These are phyloP conservation scores for Neoaliturus tenellus DNA, from an alignment of 2,888 invertebrate species.

Conservation along the genomic window DNA sequence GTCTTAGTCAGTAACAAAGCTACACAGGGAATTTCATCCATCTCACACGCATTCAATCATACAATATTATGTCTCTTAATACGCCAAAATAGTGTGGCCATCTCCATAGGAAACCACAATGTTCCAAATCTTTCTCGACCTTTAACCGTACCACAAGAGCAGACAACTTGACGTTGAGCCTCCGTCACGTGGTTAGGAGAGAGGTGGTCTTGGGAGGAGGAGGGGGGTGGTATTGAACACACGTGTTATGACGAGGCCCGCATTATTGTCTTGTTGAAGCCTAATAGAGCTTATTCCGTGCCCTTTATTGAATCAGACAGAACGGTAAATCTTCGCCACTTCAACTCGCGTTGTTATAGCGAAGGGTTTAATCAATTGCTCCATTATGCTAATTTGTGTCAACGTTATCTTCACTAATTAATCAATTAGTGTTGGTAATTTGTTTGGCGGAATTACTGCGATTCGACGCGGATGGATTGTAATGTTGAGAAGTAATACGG, in stretches of 20 bases:
- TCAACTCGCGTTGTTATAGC: neutral
- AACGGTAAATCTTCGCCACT: neutral
- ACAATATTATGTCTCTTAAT: too few species aligned
- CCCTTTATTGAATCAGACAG: slow-evolving; percentile 19
- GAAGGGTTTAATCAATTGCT: neutral
- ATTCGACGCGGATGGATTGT: neutral
- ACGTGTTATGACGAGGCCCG: slow-evolving; percentile 28
- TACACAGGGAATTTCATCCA: too few species aligned
- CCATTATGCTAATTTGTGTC: neutral
- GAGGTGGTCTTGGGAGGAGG: neutral
- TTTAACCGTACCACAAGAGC: too few species aligned
- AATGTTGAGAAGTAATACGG: too few species aligned
- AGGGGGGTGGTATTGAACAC: neutral
- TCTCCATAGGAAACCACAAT: too few species aligned
- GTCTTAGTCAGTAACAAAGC: too few species aligned
- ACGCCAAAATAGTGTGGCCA: too few species aligned
- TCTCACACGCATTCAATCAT: too few species aligned
- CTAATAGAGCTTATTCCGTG: neutral
- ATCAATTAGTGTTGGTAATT: neutral
- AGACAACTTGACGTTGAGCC: too few species aligned
- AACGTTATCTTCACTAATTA: neutral
- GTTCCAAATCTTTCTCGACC: too few species aligned
- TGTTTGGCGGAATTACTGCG: neutral
- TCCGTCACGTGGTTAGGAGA: too few species aligned
- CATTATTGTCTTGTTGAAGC: slow-evolving; percentile 27